Percentiles rank a stretch among this genome's conserved stretches.
Evolutionary conservation across 2,113 vertebrate species (phyloP).

Genomic region (Crotalus viridis): DNA sequence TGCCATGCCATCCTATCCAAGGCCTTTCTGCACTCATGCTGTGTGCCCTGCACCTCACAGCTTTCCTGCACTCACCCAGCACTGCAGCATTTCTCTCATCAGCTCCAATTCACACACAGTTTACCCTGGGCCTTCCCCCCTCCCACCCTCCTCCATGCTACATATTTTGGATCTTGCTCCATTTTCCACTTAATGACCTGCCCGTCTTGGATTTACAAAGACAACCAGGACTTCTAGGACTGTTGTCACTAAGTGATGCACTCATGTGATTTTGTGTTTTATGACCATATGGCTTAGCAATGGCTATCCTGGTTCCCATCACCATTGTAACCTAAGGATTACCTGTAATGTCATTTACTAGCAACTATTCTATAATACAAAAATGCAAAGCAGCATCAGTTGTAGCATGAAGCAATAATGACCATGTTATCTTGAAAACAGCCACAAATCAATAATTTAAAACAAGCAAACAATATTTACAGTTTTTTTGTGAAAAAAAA

Average conservation of each 20-base stretch:
- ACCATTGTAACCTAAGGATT: not conserved
- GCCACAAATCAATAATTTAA: not conserved
- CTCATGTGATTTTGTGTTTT: not conserved
- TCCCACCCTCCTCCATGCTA: not conserved
- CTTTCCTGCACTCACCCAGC: not conserved
- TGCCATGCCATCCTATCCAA: not conserved
- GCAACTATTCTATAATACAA: slow-evolving; percentile 3
- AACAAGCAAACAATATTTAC: not conserved
- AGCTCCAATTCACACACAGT: not conserved
- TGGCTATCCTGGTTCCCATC: not conserved
- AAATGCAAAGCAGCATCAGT: not conserved
- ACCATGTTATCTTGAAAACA: not conserved
- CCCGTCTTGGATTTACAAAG: not conserved
- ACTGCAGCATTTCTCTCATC: not conserved
- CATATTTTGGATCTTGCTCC: not conserved
- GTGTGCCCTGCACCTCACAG: not conserved
- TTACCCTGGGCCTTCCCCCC: not conserved
- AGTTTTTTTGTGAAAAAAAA: not conserved
- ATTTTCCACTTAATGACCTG: not conserved
- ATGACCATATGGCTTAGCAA: not conserved
- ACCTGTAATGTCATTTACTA: slow-evolving; percentile 12
- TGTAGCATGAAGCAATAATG: not conserved
- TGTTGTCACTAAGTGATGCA: not conserved
- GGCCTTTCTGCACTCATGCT: not conserved
- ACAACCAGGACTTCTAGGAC: not conserved